phyloP scores from a whole-genome alignment of 2,888 invertebrate genomes.

The Rotaria sp. region DNA sequence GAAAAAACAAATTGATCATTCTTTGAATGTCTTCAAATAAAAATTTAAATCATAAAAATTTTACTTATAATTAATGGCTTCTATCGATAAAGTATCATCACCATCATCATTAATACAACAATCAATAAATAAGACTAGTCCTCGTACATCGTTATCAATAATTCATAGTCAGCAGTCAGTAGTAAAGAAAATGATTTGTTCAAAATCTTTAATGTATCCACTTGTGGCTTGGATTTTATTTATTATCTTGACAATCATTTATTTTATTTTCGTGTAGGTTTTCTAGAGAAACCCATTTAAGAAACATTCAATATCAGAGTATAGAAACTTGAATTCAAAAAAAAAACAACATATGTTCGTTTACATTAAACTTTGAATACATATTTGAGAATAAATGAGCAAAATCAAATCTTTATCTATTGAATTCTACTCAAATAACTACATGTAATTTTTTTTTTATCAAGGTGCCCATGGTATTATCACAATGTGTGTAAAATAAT shows the following conservation, averaged over 20 bases:
- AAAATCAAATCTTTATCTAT: no score
- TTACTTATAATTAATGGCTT: background rate
- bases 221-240: background rate
- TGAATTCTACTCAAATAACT: no score
- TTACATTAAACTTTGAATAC: no score
- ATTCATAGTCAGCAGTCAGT: background rate
- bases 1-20: no score
- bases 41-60: no score
- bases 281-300: background rate
- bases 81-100: background rate
- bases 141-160: background rate
- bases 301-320: no score
- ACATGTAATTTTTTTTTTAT: background rate
- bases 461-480: constrained; percentile 1
- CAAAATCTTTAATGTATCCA: background rate
- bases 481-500: background rate
- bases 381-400: no score
- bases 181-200: background rate
- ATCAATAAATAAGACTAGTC: background rate
- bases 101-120: background rate
- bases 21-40: no score
- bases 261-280: constrained; percentile 20
- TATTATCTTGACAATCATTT: background rate
- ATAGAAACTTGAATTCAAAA: no score
- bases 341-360: no score